Base-by-base conservation (phyloP, 30 jellyfish, hydroid and myxozoan genomes). In the Cassiopea andromeda region DNA sequence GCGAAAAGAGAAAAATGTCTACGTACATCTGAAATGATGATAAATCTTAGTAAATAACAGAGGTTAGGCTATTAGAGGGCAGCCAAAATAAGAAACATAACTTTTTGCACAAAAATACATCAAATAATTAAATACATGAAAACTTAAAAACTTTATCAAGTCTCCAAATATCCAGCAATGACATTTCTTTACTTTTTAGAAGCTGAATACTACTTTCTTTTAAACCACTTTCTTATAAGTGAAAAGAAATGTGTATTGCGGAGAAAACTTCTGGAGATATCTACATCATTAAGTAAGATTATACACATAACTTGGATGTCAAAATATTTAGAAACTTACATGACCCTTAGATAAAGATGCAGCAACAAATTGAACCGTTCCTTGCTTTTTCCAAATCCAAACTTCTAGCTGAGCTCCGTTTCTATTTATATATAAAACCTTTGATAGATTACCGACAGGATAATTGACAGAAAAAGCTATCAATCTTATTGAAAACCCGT, bases 401-500 rank as follows among this genome's bases (percentile, higher is more conserved):
- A 6, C 13, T 58, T 58, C 68, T 6, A 58, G 14, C 14, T 58
- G 14, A 58, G 8, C 8, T 38, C 9, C 50, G 81, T 27, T 73
- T 17, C 46, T 49, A 73, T 73, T 73, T 73, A 73, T 73, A 73
- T 48, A 13, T 3, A 48, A 72, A 13, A 72, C 47, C 15, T 64
- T 64, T 4, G 15, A 17, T 17, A 17, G 6, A 27, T 14, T 64
- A 5, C 43, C 43, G 73, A 64, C 8, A 17, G 73, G 43, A 7
- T 2, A 64, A 64, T 64, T 75, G 83, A 75, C 88, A 80, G 46
- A 50, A 44, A 27, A 67, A 57, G 60, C 46, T 66, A 17, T 45
- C 5, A 19, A 15, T 60, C 73, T 81, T 78, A 81, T 81, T 61
- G 90, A 81, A 81, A 44, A 45, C 73, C 38, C 90, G 73, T 81